Percentiles rank a stretch among this genome's conserved stretches.
Conservation (phyloP, 2,888 invertebrate genomes). For the Philhelius pedissequus region DNA sequence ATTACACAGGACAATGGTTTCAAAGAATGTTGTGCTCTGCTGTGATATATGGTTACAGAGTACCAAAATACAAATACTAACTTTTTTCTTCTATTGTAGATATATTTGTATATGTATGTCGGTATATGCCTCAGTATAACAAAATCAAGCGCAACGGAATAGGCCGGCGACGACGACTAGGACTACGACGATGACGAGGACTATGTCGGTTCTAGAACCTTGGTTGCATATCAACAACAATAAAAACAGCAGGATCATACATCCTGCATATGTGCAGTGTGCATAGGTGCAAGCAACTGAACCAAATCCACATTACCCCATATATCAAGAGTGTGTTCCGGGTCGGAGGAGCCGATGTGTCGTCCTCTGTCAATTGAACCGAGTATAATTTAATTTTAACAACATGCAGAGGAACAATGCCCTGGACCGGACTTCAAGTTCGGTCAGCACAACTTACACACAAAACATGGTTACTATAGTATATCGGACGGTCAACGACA, state of each 20-base stretch:
- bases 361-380: conserved; percentile 68
- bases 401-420: conserved; percentile 57
- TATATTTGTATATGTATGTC: neutral
- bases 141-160: conserved; percentile 56
- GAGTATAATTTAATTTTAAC: conserved; percentile 67
- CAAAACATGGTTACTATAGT: neutral
- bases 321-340: conserved; percentile 66
- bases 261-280: conserved; percentile 55
- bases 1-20: conserved; percentile 61
- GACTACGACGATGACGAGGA: neutral
- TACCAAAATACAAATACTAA: neutral
- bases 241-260: conserved; percentile 37
- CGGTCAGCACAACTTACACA: conserved; percentile 18
- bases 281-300: conserved; percentile 61
- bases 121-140: neutral
- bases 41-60: conserved; percentile 31
- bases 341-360: conserved; percentile 68
- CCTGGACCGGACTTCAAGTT: conserved; percentile 25
- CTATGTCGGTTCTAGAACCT: neutral
- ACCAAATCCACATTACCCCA: conserved; percentile 68
- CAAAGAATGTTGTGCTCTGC: conserved; percentile 52
- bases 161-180: neutral
- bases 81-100: neutral
- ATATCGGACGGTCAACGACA: neutral
- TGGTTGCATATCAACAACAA: conserved; percentile 22